Percentiles rank a stretch among this genome's conserved stretches.
These are phyloP conservation scores for Oreochromis aureus DNA, from an alignment of 2,113 vertebrate genomes.

Conservation along the genomic window DNA sequence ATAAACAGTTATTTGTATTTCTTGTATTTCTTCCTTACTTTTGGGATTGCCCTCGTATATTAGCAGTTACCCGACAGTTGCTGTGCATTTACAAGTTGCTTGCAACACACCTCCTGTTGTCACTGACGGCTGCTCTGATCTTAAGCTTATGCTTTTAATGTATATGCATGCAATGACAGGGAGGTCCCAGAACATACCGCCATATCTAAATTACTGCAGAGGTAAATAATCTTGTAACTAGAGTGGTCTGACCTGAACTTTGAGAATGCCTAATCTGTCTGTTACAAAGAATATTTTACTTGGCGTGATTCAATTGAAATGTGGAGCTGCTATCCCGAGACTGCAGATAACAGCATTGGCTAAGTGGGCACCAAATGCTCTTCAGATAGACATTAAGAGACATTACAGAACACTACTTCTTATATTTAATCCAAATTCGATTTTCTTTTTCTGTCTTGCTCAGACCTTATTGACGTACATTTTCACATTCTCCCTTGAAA, in stretches of 20 bases:
- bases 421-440: neutral
- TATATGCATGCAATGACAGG: neutral
- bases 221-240: neutral
- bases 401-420: neutral
- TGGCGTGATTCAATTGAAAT: neutral
- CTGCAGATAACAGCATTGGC: neutral
- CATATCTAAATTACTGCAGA: neutral
- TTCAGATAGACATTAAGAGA: neutral
- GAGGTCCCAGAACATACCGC: neutral
- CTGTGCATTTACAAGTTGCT: neutral
- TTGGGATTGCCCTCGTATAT: rapidly evolving
- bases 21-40: neutral
- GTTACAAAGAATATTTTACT: neutral
- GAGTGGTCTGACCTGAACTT: neutral
- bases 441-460: neutral
- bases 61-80: neutral
- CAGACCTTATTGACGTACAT: neutral
- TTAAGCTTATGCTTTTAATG: neutral
- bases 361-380: neutral
- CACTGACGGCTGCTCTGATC: neutral
- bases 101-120: neutral
- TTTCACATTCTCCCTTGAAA: neutral
- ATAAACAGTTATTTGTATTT: rapidly evolving
- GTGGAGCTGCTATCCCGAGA: neutral
- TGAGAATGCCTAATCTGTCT: rapidly evolving